phyloP scores from a whole-genome alignment of 2,113 vertebrate genomes.

The Xiphophorus hellerii region DNA sequence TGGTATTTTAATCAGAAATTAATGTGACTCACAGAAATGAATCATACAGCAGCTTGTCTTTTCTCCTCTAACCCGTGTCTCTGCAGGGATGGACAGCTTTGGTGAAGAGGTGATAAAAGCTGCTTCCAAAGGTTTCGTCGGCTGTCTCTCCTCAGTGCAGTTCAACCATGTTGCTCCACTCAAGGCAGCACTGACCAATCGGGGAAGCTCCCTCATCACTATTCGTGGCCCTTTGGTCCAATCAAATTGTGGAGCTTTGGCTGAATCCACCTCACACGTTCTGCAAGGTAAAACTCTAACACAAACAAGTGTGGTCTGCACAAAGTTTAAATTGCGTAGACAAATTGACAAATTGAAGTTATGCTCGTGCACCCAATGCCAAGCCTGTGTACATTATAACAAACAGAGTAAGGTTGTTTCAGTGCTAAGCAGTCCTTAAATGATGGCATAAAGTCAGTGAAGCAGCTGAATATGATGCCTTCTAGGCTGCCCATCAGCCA shows the following conservation, averaged over 20 bases:
- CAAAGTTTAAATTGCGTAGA: background rate
- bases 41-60: background rate
- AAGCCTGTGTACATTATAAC: background rate
- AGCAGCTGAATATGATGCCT: background rate
- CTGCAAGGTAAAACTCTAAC: constrained; percentile 82
- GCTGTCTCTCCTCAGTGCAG: constrained; percentile 93
- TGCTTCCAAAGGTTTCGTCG: constrained; percentile 86
- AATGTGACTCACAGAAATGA: background rate
- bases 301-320: background rate
- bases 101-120: constrained; percentile 85
- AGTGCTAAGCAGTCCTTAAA: background rate
- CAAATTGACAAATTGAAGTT: background rate
- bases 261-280: constrained; percentile 83
- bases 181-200: constrained; percentile 90
- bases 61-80: background rate
- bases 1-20: background rate
- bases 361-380: background rate
- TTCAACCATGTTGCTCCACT: constrained; percentile 92
- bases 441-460: background rate
- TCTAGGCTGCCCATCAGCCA: background rate
- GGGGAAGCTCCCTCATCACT: constrained; percentile 82
- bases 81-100: constrained; percentile 80
- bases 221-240: constrained; percentile 85
- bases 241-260: constrained; percentile 83
- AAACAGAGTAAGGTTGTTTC: background rate